These are phyloP conservation scores for Agrochola litura DNA, from an alignment of 2,888 invertebrate species.

Conservation along the genomic window DNA sequence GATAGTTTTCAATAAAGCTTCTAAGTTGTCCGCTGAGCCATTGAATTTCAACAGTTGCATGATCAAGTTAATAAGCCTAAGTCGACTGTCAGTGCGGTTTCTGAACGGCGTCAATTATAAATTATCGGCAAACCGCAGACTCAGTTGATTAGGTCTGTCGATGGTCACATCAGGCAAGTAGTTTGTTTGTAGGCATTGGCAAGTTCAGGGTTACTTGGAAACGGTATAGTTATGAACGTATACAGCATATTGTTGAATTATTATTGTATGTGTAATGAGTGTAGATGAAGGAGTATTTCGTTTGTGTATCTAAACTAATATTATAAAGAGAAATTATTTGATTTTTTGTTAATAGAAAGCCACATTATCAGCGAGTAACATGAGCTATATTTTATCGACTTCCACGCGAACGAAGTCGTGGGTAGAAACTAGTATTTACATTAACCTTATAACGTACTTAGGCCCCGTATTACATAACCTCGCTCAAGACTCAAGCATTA, in stretches of 20 bases:
- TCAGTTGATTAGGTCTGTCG: slow-evolving; percentile 16
- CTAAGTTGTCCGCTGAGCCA: no score
- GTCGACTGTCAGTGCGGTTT: slow-evolving; percentile 20
- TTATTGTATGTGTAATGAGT: background rate
- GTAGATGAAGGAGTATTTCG: no score
- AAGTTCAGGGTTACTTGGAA: slow-evolving; percentile 11
- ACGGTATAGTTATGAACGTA: background rate
- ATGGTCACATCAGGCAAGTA: slow-evolving; percentile 24
- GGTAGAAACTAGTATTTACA: no score
- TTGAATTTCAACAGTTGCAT: background rate
- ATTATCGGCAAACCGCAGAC: slow-evolving; percentile 41
- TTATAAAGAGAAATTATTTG: no score
- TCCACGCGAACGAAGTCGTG: no score
- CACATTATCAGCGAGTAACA: no score
- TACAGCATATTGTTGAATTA: background rate
- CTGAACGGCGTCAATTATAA: slow-evolving; percentile 36
- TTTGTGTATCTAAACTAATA: no score
- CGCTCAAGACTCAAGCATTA: no score
- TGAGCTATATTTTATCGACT: no score
- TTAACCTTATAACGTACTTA: background rate
- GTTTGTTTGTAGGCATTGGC: background rate
- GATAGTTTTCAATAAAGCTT: background rate
- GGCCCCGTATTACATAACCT: no score
- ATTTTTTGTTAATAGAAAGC: no score
- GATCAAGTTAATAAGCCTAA: slow-evolving; percentile 5